Conservation (phyloP, 2,888 invertebrate species). For the Blomia tropicalis region DNA sequence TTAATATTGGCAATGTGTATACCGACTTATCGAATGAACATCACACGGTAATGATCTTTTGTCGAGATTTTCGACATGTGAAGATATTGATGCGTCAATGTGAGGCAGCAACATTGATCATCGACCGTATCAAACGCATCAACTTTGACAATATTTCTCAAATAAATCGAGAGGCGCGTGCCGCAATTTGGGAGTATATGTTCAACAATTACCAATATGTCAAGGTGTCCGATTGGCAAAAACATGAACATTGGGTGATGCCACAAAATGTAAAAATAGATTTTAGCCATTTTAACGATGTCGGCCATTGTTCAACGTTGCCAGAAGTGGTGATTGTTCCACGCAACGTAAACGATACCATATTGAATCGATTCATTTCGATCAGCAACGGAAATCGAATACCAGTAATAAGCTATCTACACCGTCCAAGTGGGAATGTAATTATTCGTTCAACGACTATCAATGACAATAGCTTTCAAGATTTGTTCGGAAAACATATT, state of each 20-base stretch:
- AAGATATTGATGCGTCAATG: slow-evolving; percentile 4
- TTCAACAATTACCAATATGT: slow-evolving; percentile 18
- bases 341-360: slow-evolving; percentile 14
- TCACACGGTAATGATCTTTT: slow-evolving; percentile 9
- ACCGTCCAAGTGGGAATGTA: slow-evolving; percentile 14
- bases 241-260: slow-evolving; percentile 18
- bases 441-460: slow-evolving; percentile 19
- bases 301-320: slow-evolving; percentile 12
- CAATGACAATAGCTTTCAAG: slow-evolving; percentile 14
- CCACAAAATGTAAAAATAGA: slow-evolving; percentile 12
- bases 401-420: slow-evolving; percentile 22
- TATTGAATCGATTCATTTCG: slow-evolving; percentile 10
- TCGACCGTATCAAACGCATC: slow-evolving; percentile 2
- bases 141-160: background rate
- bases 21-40: background rate
- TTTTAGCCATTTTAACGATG: slow-evolving; percentile 22
- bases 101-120: background rate
- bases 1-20: slow-evolving; percentile 6
- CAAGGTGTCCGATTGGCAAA: slow-evolving; percentile 19
- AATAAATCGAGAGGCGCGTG: background rate
- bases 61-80: slow-evolving; percentile 8
- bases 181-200: slow-evolving; percentile 18
- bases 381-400: slow-evolving; percentile 21
- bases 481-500: slow-evolving; percentile 11
- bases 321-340: slow-evolving; percentile 21